phyloP scores from a whole-genome alignment of 2,113 vertebrate species.

The Sinocyclocheilus rhinocerous region DNA sequence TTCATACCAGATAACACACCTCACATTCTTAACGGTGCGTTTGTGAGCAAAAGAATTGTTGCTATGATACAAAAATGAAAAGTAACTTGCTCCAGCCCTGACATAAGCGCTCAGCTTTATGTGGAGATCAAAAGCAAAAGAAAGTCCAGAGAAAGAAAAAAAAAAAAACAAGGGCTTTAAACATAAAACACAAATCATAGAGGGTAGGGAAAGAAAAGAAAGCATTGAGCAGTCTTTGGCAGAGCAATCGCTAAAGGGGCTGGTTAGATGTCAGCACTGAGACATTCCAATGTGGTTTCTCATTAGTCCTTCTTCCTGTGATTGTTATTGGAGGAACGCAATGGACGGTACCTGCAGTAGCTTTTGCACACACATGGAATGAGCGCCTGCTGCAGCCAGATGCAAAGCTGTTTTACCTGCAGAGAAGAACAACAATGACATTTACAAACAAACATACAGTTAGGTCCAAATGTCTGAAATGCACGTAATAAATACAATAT shows the following conservation, averaged over 20 bases:
- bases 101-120: conserved; percentile 30
- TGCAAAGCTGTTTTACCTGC: conserved; percentile 84
- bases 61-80: conserved; percentile 28
- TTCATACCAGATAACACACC: not conserved
- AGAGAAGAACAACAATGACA: not conserved
- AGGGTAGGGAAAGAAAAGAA: conserved; percentile 23
- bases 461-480: not conserved
- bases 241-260: conserved; percentile 14
- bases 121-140: conserved; percentile 46
- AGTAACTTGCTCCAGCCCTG: conserved; percentile 8
- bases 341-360: conserved; percentile 79
- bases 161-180: conserved; percentile 7
- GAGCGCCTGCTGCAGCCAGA: conserved; percentile 81
- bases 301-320: conserved; percentile 39
- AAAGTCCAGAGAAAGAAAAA: conserved; percentile 10
- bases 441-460: not conserved
- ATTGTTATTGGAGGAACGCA: conserved; percentile 43
- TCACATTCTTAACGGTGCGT: not conserved
- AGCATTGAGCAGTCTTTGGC: conserved; percentile 30
- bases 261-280: conserved; percentile 30
- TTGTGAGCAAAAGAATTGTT: conserved; percentile 21
- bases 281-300: conserved; percentile 15
- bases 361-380: conserved; percentile 82
- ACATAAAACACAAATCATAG: not conserved
- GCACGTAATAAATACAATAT: too few relatives aligned